A percentile compares a stretch with the other conserved stretches of the same genome.
Evolutionary conservation across 1,140 invertebrate species (phyloP).

Genomic region (Plutomurus gul): DNA sequence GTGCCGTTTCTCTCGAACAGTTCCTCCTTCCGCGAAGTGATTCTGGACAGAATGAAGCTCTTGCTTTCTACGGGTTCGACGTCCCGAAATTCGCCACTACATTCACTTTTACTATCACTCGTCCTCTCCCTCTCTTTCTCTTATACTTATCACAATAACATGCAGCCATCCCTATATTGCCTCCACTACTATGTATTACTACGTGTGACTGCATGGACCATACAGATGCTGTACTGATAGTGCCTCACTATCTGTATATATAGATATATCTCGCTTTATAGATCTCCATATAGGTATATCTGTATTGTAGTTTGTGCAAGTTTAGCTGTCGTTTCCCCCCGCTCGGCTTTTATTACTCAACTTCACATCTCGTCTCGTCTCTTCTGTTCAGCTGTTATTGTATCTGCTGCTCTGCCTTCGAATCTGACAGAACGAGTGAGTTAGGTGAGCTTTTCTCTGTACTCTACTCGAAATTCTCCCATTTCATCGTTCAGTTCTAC

Average conservation of each 20-base stretch:
- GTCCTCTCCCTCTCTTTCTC: not conserved
- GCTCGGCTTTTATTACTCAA: slow-evolving; percentile 11
- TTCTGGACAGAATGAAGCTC: slow-evolving; percentile 18
- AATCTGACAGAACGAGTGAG: too few species aligned
- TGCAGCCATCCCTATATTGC: not conserved
- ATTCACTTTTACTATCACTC: slow-evolving; percentile 22
- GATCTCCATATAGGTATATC: too few species aligned
- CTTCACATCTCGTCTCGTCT: not conserved
- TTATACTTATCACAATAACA: too few species aligned
- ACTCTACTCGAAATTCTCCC: too few species aligned
- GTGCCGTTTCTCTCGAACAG: slow-evolving; percentile 1
- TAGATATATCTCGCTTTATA: not conserved
- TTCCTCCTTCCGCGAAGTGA: slow-evolving; percentile 11
- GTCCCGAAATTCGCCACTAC: slow-evolving; percentile 21
- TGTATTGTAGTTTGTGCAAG: not conserved
- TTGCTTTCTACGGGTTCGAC: slow-evolving; percentile 27
- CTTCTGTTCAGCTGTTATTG: not conserved
- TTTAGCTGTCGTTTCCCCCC: not conserved
- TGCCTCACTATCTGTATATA: not conserved
- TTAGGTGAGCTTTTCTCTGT: not conserved
- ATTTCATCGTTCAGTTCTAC: too few species aligned
- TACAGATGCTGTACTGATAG: not conserved
- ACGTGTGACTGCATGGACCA: not conserved
- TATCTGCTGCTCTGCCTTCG: not conserved
- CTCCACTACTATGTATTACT: not conserved